Conservation (phyloP, 2,797 vertebrate species). For the Bucorvus abyssinicus region DNA sequence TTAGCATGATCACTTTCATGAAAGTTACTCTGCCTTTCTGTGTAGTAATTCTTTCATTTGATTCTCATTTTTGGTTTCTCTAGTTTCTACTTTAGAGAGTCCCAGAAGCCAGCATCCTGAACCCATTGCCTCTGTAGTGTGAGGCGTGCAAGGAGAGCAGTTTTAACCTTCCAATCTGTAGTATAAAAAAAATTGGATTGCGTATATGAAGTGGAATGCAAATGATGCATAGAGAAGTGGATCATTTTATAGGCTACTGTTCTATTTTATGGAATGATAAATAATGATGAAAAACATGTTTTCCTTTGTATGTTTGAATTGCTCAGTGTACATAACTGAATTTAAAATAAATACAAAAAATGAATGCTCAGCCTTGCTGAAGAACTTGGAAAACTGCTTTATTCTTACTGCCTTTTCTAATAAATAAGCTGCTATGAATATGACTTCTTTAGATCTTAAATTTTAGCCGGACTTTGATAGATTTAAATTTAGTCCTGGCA, state of each 20-base stretch:
- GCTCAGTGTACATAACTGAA: not conserved
- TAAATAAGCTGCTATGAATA: constrained; percentile 7
- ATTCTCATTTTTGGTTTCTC: not conserved
- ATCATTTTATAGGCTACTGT: constrained; percentile 45
- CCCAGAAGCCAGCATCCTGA: not conserved
- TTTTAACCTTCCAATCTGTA: constrained; percentile 42
- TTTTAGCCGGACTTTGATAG: constrained; percentile 10
- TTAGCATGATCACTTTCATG: not conserved
- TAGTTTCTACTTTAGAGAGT: not conserved
- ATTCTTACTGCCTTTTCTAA: constrained; percentile 16
- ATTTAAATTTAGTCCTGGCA: constrained; percentile 6
- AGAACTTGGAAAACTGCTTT: constrained; percentile 2
- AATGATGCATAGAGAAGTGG: constrained; percentile 19
- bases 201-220: constrained; percentile 5
- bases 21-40: not conserved
- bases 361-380: not conserved
- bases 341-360: constrained; percentile 40
- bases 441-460: constrained; percentile 27
- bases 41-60: not conserved
- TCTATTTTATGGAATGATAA: constrained; percentile 53
- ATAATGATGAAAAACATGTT: constrained; percentile 54
- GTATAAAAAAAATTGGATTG: constrained; percentile 37
- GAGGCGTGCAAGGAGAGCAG: not conserved
- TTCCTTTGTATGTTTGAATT: constrained; percentile 45
- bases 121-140: constrained; percentile 9